Evolutionary conservation across 2,888 invertebrate genomes (phyloP).

Genomic region (Ormyrus pomaceus): DNA sequence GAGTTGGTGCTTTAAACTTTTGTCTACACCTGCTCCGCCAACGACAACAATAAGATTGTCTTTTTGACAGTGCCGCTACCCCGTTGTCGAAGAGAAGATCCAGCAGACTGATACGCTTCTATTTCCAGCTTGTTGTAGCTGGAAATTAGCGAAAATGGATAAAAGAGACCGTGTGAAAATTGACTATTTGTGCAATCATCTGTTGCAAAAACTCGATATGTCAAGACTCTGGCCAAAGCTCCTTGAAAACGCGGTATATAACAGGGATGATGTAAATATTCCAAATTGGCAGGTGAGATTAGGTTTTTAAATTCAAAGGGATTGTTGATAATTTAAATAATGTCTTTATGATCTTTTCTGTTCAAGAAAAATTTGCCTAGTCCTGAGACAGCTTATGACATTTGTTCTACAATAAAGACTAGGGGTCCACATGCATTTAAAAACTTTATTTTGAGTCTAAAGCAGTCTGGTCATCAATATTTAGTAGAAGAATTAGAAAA

Average conservation of each 20-base stretch:
- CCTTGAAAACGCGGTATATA: conserved; percentile 66
- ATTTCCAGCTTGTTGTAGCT: neutral
- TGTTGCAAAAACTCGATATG: conserved; percentile 63
- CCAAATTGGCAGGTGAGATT: conserved; percentile 66
- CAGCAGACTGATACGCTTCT: conserved; percentile 15
- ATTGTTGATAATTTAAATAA: neutral
- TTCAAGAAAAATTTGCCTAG: conserved; percentile 62
- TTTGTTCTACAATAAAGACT: conserved; percentile 67
- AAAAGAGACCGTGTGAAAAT: conserved; percentile 63
- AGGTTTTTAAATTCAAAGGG: neutral
- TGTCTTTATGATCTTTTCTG: neutral
- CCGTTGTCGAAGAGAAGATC: neutral
- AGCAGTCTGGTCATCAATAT: conserved; percentile 63
- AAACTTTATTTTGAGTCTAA: conserved; percentile 65
- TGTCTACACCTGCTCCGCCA: neutral
- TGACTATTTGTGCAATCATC: conserved; percentile 61
- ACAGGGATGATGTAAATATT: conserved; percentile 68
- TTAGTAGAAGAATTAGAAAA: conserved; percentile 59
- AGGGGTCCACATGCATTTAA: conserved; percentile 70
- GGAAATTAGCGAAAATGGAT: conserved; percentile 62
- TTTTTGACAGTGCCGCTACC: conserved; percentile 3
- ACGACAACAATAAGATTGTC: conserved; percentile 16
- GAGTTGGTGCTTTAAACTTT: conserved; percentile 42
- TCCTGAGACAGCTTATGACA: conserved; percentile 61
- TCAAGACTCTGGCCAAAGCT: conserved; percentile 66